Percentiles rank a stretch among this genome's conserved stretches.
Evolutionary conservation across 2,113 vertebrate species (phyloP).

Genomic region (Terrapene triunguis): DNA sequence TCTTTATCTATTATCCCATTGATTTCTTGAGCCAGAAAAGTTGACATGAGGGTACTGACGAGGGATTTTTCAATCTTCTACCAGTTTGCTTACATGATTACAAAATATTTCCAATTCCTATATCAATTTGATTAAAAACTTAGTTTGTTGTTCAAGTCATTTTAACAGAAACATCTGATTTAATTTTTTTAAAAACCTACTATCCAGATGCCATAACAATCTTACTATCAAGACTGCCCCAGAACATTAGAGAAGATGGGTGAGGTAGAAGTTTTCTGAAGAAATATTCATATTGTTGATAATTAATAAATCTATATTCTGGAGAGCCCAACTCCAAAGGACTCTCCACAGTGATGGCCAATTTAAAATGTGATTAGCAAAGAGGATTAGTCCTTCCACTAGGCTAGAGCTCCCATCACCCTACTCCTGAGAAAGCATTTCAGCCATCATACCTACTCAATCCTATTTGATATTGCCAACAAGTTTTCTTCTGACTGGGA

Average conservation of each 20-base stretch:
- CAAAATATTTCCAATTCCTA: constrained; percentile 20
- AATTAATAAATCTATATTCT: background rate
- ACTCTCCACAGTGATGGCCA: background rate
- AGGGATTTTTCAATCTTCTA: background rate
- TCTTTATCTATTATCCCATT: background rate
- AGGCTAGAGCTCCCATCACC: background rate
- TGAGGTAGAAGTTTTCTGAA: background rate
- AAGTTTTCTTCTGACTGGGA: background rate
- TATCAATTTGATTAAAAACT: constrained; percentile 36
- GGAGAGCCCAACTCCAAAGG: background rate
- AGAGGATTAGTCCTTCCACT: background rate
- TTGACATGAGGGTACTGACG: constrained; percentile 13
- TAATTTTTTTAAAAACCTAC: background rate
- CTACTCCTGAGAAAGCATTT: background rate
- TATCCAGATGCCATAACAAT: background rate
- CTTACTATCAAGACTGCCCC: background rate
- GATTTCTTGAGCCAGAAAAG: background rate
- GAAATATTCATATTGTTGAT: background rate
- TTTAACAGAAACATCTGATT: background rate
- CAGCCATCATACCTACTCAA: background rate
- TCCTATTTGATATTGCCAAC: background rate
- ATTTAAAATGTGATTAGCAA: background rate
- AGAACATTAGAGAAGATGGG: background rate
- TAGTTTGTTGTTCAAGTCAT: background rate
- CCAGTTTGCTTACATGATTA: background rate